Evolutionary conservation across 2,797 vertebrate species (phyloP), one percentile per base, ranked within the genome.

Genomic region (Crenichthys baileyi): DNA sequence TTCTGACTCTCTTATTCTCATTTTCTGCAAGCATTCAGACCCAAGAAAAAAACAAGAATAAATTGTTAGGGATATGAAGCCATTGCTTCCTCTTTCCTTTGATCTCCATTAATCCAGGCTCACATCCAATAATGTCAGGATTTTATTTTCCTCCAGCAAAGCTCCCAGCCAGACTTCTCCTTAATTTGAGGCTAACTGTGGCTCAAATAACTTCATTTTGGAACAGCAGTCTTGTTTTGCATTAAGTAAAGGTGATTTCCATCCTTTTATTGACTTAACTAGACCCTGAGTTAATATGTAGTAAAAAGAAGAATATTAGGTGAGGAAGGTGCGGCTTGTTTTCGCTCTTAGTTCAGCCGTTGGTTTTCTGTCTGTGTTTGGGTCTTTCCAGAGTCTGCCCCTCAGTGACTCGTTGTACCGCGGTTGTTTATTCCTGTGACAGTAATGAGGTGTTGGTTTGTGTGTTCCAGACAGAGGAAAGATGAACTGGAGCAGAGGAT

Each of bases 401-500:
- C 48, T 22, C 65, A 41, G 44, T 29, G 75, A 73, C 74, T 70
- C 65, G 60, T 72, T 72, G 70, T 61, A 29, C 56, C 22, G 56
- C 0, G 31, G 22, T 72, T 63, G 39, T 65, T 79, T 44, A 44
- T 72, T 65, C 31, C 20, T 78, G 53, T 73, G 68, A 83, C 73
- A 72, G 75, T 90, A 74, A 87, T 71, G 51, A 48, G 53, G 50
- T 71, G 48, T 41, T 29, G 58, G 12, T 22, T 51, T 81, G 72
- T 88, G 84, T 83, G 61, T 82, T 87, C 48, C 92, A 99, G 98
- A 84, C 97, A 99, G 88, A 96, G 97, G 83, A 99, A 99, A 90
- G 98, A 99, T 55, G 98, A 99, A 79, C 87, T 99, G 91, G 98
- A 99, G 73, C 97, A 98, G 94, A 96, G 97, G 83, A 99, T 99